Evolutionary conservation across 2,113 vertebrate species (phyloP), one percentile per base, ranked within the genome.

Genomic region (Scartelaos histophorus): DNA sequence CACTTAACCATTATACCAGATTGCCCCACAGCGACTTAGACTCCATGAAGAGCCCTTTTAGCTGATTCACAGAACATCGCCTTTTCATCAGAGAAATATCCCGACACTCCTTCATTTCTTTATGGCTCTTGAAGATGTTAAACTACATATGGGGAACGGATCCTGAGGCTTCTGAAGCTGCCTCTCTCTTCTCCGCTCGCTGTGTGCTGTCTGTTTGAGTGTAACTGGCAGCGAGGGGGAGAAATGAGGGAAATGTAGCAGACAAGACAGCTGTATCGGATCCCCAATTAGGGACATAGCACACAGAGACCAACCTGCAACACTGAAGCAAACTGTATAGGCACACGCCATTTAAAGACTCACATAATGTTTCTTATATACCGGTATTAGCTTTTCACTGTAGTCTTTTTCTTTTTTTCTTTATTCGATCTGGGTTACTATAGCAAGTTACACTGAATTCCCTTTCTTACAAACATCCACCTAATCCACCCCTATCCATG

Each of bases 201-300:
- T 75, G 74, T 65, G 61, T 81, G 79, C 81, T 70, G 86, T 80
- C 84, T 80, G 66, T 53, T 80, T 66, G 83, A 85, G 81, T 80
- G 81, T 69, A 80, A 87, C 85, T 70, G 77, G 75, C 70, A 66
- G 70, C 67, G 73, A 29, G 22, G 25, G 47, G 51, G 78, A 60
- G 70, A 61, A 77, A 79, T 70, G 54, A 78, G 72, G 65, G 61
- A 84, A 77, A 81, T 72, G 60, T 35, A 22, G 62, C 75, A 80
- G 73, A 86, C 73, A 81, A 85, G 84, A 84, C 85, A 84, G 84
- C 88, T 82, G 84, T 67, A 85, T 81, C n/a, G 58, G 65, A 88
- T 90, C 69, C 76, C 87, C 83, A 88, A 85, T 89, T 91, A 88
- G 75, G 73, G 17, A 78, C 69, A 71, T 75, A 81, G 80, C 76